Evolutionary conservation across 2,797 vertebrate genomes (phyloP), one percentile per base, ranked within the genome.

Genomic region (Alcedo atthis): DNA sequence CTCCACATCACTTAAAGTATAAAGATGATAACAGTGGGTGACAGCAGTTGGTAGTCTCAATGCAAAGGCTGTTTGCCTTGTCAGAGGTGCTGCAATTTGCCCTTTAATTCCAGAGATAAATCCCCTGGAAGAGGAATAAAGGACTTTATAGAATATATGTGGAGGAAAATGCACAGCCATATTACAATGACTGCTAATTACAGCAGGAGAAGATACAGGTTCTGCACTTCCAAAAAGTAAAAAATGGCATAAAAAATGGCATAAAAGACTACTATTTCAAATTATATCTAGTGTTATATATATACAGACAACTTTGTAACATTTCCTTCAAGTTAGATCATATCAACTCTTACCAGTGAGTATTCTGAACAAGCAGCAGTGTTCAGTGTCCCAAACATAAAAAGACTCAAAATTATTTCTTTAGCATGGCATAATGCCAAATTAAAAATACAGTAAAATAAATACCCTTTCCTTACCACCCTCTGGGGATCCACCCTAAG

Each of bases 1-100:
- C 83, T 88, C 42, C 73, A 71, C 74, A 46, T 94, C 91, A 86
- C 54, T 61, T 84, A 63, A 82, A 89, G 75, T 62, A 88, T 51
- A 88, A 87, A 84, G 85, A 84, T 77, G 49, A 18, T 40, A 79
- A 70, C 58, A 84, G 67, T 19, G 15, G 32, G 77, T 85, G 77
- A 69, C 91, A 90, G 59, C 48, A 85, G 53, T 68, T 80, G 54
- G 61, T 67, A 91, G 71, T 21, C 75, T 62, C n/a, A 88, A 84
- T 0, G 9, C 30, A 89, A 70, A 58, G 46, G n/a, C 43, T 58
- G 32, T 7, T 24, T 35, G 24, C 43, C 61, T 67, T 82, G 30
- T 74, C 54, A 90, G 45, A 81, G 14, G 37, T 51, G 37, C 42
- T 51, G 37, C 37, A 91, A 71, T 78, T 61, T 49, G 25, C 10